phyloP scores from a whole-genome alignment of 2,888 invertebrate species.

The Platynereis dumerilii region DNA sequence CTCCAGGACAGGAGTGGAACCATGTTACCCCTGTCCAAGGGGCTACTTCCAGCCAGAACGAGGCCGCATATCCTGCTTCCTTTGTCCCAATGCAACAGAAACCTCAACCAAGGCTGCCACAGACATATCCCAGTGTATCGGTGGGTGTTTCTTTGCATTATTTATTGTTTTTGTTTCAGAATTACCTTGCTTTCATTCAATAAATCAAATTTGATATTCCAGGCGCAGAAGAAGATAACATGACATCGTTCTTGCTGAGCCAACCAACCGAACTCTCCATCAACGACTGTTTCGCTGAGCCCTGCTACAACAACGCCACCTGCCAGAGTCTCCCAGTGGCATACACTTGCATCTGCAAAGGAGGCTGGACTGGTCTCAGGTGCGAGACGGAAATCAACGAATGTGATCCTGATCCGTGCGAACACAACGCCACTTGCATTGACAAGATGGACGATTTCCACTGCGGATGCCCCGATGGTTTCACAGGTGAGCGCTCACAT shows the following conservation, averaged over 20 bases:
- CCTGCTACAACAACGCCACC: constrained; percentile 66
- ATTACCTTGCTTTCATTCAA: no score
- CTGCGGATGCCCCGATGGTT: constrained; percentile 31
- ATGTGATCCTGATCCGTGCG: constrained; percentile 68
- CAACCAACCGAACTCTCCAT: constrained; percentile 40
- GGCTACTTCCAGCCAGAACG: constrained; percentile 62
- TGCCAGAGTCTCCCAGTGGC: constrained; percentile 62
- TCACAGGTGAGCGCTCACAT: constrained; percentile 14
- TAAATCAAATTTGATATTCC: constrained; percentile 4
- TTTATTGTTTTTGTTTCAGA: no score
- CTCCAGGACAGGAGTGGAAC: constrained; percentile 66
- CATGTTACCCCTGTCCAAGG: constrained; percentile 68
- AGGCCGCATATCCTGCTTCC: constrained; percentile 61
- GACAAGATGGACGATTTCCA: constrained; percentile 36
- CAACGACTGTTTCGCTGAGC: constrained; percentile 66
- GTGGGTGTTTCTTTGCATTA: constrained; percentile 26
- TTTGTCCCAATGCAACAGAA: constrained; percentile 61
- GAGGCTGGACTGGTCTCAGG: constrained; percentile 73
- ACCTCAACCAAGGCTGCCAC: constrained; percentile 45
- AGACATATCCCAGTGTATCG: constrained; percentile 44
- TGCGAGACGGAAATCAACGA: constrained; percentile 75
- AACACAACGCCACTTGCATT: constrained; percentile 51
- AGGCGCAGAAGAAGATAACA: constrained; percentile 9
- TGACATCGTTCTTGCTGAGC: no score
- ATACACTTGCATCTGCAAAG: constrained; percentile 79